phyloP scores from a whole-genome alignment of 2,888 invertebrate genomes.

The Azorinus chamasolen region DNA sequence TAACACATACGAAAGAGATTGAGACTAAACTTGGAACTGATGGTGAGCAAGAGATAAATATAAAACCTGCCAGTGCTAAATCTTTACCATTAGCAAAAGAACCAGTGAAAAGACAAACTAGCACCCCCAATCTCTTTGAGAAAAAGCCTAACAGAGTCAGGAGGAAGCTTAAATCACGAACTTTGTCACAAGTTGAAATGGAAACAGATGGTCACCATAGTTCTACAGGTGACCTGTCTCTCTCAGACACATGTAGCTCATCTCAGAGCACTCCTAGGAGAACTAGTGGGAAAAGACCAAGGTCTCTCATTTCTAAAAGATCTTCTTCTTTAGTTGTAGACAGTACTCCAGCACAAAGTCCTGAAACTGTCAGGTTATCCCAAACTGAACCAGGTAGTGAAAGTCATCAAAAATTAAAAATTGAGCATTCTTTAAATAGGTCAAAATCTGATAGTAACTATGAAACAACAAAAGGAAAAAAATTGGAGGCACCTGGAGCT shows the following conservation, averaged over 20 bases:
- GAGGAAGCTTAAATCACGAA: constrained; percentile 25
- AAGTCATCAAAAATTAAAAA: constrained; percentile 35
- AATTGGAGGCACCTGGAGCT: background rate
- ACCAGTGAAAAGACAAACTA: background rate
- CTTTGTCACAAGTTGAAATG: constrained; percentile 33
- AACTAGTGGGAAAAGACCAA: constrained; percentile 46
- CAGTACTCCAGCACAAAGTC: constrained; percentile 6
- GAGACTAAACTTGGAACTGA: too few species aligned
- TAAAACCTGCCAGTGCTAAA: too few species aligned
- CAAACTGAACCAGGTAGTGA: background rate
- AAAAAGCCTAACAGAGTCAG: background rate
- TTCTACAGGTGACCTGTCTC: background rate
- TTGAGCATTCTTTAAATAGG: constrained; percentile 27
- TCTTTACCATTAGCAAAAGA: background rate
- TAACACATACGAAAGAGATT: too few species aligned
- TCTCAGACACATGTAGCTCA: background rate
- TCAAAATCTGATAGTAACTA: constrained; percentile 56
- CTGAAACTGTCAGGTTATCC: background rate
- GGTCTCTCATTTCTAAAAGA: constrained; percentile 60
- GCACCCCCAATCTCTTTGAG: background rate
- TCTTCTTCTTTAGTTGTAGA: constrained; percentile 33
- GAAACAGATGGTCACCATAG: constrained; percentile 9
- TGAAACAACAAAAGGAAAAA: constrained; percentile 43
- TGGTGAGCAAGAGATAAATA: too few species aligned
- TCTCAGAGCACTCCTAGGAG: constrained; percentile 23